Percentiles rank a stretch among this genome's conserved stretches.
phyloP scores from a whole-genome alignment of 2,113 vertebrate genomes.

The Corvus cornix region DNA sequence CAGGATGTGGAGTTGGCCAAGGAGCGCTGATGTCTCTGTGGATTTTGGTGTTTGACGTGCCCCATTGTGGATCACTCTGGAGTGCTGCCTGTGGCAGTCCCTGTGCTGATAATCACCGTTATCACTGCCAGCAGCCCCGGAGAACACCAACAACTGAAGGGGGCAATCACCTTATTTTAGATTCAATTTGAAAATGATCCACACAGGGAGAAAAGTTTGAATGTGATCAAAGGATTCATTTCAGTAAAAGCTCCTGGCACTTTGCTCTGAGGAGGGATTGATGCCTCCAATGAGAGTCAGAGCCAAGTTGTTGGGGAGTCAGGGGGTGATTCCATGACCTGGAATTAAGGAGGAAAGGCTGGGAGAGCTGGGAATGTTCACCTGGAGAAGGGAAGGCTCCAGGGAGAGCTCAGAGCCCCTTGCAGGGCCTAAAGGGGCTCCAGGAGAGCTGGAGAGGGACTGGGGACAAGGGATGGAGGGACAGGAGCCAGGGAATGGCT shows the following conservation, averaged over 20 bases:
- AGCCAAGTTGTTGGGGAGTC: background rate
- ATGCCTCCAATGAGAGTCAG: background rate
- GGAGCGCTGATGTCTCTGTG: background rate
- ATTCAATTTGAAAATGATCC: slow-evolving; percentile 60
- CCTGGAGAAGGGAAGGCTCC: background rate
- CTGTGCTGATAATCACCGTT: slow-evolving; percentile 20
- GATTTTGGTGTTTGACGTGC: slow-evolving; percentile 21
- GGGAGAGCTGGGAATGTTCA: background rate
- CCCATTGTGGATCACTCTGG: slow-evolving; percentile 21
- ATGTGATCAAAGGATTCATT: slow-evolving; percentile 9
- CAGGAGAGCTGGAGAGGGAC: background rate
- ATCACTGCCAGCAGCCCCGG: slow-evolving; percentile 37
- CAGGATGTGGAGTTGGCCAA: background rate
- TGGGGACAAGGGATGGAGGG: background rate
- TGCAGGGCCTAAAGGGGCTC: background rate
- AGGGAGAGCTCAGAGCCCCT: background rate
- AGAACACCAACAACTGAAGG: slow-evolving; percentile 47
- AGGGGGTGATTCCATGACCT: background rate
- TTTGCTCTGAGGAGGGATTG: background rate
- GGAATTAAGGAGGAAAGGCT: background rate
- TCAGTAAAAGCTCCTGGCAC: background rate
- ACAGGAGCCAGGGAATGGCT: background rate
- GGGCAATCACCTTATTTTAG: slow-evolving; percentile 63
- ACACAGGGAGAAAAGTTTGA: slow-evolving; percentile 26
- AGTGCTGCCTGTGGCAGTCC: background rate